Evolutionary conservation across 2,113 vertebrate genomes (phyloP).

Genomic region (Condylura cristata): DNA sequence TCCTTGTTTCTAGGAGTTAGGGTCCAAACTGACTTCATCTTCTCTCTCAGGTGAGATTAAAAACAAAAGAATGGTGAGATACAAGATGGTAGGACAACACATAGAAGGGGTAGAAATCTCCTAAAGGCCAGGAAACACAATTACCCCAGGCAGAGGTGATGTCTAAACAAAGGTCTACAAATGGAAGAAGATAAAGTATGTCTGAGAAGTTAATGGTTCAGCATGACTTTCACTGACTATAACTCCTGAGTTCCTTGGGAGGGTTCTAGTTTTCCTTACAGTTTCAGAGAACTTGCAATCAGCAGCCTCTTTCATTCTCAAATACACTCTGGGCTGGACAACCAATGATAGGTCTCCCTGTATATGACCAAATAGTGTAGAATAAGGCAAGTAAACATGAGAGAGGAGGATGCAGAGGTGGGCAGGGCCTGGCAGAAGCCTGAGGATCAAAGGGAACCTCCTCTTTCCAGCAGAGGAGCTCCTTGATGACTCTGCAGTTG

Average conservation of each 20-base stretch:
- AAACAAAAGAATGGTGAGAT: neutral
- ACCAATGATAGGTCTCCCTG: neutral
- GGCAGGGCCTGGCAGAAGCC: neutral
- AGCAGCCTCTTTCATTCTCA: neutral
- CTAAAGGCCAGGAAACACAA: neutral
- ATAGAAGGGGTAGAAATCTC: neutral
- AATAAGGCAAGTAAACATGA: neutral
- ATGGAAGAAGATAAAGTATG: neutral
- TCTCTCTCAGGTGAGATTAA: neutral
- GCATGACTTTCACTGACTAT: neutral
- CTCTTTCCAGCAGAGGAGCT: fast-evolving
- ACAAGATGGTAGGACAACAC: neutral
- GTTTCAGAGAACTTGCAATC: neutral
- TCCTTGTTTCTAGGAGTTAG: neutral
- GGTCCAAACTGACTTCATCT: neutral
- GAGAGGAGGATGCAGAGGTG: neutral
- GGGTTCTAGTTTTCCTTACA: neutral
- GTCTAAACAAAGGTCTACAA: neutral
- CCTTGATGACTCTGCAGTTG: neutral
- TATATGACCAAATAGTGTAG: neutral
- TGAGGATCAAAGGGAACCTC: neutral
- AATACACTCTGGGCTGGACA: neutral
- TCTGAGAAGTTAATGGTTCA: neutral
- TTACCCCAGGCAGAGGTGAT: neutral
- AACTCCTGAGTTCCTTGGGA: neutral